Evolutionary conservation across 2,797 vertebrate species (phyloP).

Genomic region (Dipus sagitta): DNA sequence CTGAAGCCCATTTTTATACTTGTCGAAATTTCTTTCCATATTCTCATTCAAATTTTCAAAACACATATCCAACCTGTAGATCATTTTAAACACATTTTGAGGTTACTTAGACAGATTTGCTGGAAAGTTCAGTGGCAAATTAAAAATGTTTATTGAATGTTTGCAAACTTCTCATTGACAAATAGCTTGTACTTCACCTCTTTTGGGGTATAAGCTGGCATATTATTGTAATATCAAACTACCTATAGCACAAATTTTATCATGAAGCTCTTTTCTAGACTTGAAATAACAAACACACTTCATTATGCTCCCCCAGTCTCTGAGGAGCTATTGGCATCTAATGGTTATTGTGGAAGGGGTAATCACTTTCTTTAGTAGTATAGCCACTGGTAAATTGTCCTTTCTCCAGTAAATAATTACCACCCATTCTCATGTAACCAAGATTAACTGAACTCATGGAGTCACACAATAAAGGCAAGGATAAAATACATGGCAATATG

Average conservation of each 20-base stretch:
- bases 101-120: not conserved
- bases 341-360: no score
- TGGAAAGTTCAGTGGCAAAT: not conserved
- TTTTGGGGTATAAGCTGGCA: not conserved
- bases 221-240: not conserved
- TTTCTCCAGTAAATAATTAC: no score
- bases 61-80: not conserved
- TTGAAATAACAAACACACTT: no score
- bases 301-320: no score
- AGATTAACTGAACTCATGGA: no score
- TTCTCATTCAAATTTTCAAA: not conserved
- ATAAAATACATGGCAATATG: no score
- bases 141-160: not conserved
- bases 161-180: not conserved
- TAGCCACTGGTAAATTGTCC: no score
- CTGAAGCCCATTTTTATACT: not conserved
- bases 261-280: no score
- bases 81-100: not conserved
- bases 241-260: not conserved
- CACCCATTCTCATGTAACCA: no score
- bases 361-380: no score
- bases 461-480: no score
- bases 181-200: not conserved
- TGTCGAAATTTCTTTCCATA: not conserved
- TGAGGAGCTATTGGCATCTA: no score